Percentiles rank a stretch among this genome's conserved stretches.
These are phyloP conservation scores for Burhinus oedicnemus DNA, from an alignment of 2,113 vertebrate species.

Conservation along the genomic window DNA sequence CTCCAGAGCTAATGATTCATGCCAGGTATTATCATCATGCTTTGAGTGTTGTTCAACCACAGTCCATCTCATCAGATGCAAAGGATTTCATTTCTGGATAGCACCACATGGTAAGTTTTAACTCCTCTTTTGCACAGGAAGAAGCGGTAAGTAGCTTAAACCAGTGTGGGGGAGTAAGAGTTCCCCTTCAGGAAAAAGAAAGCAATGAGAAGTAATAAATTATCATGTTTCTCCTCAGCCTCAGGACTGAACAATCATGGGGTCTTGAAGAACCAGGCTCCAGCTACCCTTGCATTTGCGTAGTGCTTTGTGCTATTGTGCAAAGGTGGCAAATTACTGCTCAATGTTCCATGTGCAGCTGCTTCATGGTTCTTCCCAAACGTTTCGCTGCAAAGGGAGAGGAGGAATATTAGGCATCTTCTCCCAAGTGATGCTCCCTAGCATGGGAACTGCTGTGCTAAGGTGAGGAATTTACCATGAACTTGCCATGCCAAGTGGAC, in stretches of 20 bases:
- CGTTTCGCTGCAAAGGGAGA: not conserved
- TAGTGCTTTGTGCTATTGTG: not conserved
- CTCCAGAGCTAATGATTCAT: conserved; percentile 19
- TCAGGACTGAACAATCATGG: not conserved
- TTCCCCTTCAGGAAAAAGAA: not conserved
- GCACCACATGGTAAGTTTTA: not conserved
- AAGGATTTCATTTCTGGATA: not conserved
- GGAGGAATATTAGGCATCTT: not conserved
- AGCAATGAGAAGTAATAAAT: not conserved
- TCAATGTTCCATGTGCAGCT: not conserved
- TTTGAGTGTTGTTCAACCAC: not conserved
- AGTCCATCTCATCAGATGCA: not conserved
- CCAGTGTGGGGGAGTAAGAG: not conserved
- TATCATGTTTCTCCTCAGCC: not conserved
- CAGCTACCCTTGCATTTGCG: fast-evolving
- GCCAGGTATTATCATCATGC: not conserved
- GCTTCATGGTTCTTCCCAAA: not conserved
- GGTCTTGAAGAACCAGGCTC: not conserved
- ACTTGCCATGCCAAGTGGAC: not conserved
- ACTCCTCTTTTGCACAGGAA: not conserved
- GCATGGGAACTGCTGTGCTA: not conserved
- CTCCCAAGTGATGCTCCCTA: not conserved
- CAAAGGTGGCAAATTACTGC: not conserved
- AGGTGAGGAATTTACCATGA: not conserved
- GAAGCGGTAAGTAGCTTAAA: not conserved